Conservation (phyloP, 2,888 invertebrate species). For the Scotopteryx bipunctaria region DNA sequence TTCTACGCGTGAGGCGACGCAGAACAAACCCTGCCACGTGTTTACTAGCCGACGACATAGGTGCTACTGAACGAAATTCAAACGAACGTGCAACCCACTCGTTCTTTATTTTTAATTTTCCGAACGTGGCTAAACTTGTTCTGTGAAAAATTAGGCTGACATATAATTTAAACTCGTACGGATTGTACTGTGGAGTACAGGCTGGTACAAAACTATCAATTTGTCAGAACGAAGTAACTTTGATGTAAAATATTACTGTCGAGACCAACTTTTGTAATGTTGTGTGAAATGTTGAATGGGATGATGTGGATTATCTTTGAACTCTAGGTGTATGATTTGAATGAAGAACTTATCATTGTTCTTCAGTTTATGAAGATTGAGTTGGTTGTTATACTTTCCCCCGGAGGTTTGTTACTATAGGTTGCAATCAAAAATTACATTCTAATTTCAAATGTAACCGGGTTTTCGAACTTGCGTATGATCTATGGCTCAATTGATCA, state of each 20-base stretch:
- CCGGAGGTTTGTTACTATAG: conserved; percentile 5
- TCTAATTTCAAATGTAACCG: no score
- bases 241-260: conserved; percentile 48
- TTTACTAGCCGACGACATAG: conserved; percentile 56
- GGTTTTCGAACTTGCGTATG: no score
- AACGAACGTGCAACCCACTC: conserved; percentile 41
- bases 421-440: no score
- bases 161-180: conserved; percentile 52
- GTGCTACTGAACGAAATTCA: conserved; percentile 4
- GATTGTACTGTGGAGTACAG: conserved; percentile 73
- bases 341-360: conserved; percentile 15
- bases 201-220: conserved; percentile 54
- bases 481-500: no score
- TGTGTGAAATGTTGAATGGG: conserved; percentile 39
- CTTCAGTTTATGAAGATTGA: conserved; percentile 16
- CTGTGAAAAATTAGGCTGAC: conserved; percentile 58
- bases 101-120: conserved; percentile 41
- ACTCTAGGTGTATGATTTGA: conserved; percentile 12
- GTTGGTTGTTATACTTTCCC: conserved; percentile 15
- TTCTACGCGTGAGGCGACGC: conserved; percentile 95
- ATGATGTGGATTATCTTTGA: conserved; percentile 26
- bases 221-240: conserved; percentile 43
- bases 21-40: conserved; percentile 76
- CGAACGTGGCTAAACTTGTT: conserved; percentile 74
- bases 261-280: conserved; percentile 69